Base-by-base conservation (phyloP, 2,113 vertebrate genomes). In the Campylomormyrus numenius region DNA sequence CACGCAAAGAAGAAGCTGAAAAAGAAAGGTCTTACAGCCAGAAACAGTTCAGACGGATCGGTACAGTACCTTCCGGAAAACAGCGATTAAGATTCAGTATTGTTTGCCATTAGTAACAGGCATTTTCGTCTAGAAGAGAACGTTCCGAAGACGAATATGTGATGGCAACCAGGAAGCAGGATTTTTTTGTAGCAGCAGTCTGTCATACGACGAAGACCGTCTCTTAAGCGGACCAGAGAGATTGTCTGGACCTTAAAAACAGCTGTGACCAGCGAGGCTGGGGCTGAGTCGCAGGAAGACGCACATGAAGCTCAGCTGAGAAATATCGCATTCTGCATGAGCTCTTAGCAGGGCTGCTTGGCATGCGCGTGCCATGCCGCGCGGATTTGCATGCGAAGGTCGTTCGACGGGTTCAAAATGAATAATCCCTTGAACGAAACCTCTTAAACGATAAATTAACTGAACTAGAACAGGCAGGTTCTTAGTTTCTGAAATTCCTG, bases 381-480 rank as follows among this genome's bases (percentile, higher is more conserved):
- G n/a, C 17, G 13, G 27, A 87, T 53, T 35, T 53, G 85, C 85
- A 53, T 35, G 49, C 8, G 11, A 35, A 19, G 27, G 86, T 74
- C 19, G 91, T 85, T 74, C 86, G 90, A 90, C 50, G 87, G 50
- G 91, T 91, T 91, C 88, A 93, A 87, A 93, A 92, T 90, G 91
- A 93, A 94, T 93, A 93, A 93, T 91, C 84, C 89, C 89, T 91
- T 92, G 45, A 88, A 92, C 92, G 74, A 50, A 31, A 56, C 62
- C 90, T 94, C 91, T 91, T 91, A 92, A 94, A 94, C 93, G 93
- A 91, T 93, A 94, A 94, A 90, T 91, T 48, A 94, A 92, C 89
- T 93, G 91, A 93, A 93, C 94, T 94, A 93, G 91, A 94, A 93
- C 89, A 92, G 94, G 94, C 90, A 85, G 89, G 92, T 90, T 92